Evolutionary conservation across 2,888 invertebrate genomes (phyloP), one percentile per base, ranked within the genome.

Genomic region (Auanema sp.): DNA sequence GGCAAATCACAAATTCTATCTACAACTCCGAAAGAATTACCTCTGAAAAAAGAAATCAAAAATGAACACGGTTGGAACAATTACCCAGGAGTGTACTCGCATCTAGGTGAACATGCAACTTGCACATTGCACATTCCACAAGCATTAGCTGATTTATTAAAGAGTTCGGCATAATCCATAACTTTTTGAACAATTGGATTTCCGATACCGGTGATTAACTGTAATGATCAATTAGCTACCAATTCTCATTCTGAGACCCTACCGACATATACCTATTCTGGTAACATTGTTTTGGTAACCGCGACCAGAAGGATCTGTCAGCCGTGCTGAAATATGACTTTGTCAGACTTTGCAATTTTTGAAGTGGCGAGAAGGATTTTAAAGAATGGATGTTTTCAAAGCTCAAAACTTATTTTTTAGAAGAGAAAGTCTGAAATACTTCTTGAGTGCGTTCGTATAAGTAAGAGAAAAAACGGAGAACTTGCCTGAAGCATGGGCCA

Each of bases 101-200:
- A 75, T 24, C 71, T 43, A 1, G 72, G 70, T 12, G 71, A 67
- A 42, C 76, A 76, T 14, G 72, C 62, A 3, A 79, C 73, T 56
- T 79, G 79, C 14, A 80, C 76, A 65, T 79, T 79, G 71, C 80
- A 80, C 79, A 79, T 79, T 58, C 80, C 80, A 55, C 80, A 80
- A 14, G 79, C 71, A 12, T 66, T 64, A 2, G 69, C 76, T 1
- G 79, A 79, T 59, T 79, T 80, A 71, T 80, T 80, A 66, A 80
- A 77, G 10, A 71, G 54, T 55, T 80, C 79, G 1, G 77, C 77
- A 63, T 79, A 80, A 64, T 78, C 74, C 78, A 80, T 76, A 16
- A 78, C 72, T 49, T 76, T 78, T 60, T 79, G 77, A 8, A 80
- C 75, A 55, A 80, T 76, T 25, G 79, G 79, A 43, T 73, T 76